A percentile compares a stretch with the other conserved stretches of the same genome.
These are phyloP conservation scores for Heteromyza rotundicornis DNA, from an alignment of 2,888 invertebrate species.

Conservation along the genomic window DNA sequence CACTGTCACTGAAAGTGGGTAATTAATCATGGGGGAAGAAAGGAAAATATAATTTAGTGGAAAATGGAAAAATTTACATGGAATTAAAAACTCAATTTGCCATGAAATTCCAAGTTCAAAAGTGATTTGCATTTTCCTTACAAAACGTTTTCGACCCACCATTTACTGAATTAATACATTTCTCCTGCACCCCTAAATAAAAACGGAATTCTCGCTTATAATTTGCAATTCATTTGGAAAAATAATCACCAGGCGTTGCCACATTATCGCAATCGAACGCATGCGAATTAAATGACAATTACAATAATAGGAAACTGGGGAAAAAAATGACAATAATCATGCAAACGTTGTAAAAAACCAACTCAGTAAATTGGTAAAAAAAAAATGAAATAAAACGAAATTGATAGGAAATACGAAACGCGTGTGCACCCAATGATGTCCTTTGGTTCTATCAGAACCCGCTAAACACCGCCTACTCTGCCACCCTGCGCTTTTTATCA, in stretches of 20 bases:
- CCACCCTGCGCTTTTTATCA: too few species aligned
- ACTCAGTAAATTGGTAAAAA: slow-evolving; percentile 6
- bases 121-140: slow-evolving; percentile 46
- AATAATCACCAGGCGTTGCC: slow-evolving; percentile 30
- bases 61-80: slow-evolving; percentile 35
- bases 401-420: slow-evolving; percentile 25
- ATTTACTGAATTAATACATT: too few species aligned
- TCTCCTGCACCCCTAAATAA: too few species aligned
- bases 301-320: slow-evolving; percentile 14
- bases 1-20: neutral
- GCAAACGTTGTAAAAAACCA: slow-evolving; percentile 18
- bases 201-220: neutral
- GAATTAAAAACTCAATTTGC: slow-evolving; percentile 41
- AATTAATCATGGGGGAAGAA: slow-evolving; percentile 21
- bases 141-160: too few species aligned
- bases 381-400: too few species aligned
- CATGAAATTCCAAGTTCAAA: slow-evolving; percentile 41
- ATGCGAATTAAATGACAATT: slow-evolving; percentile 8
- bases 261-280: slow-evolving; percentile 16
- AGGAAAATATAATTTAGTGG: neutral
- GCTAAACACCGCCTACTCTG: neutral
- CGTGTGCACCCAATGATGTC: slow-evolving; percentile 24
- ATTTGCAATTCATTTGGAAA: slow-evolving; percentile 29
- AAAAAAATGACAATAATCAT: slow-evolving; percentile 9
- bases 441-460: neutral